Conservation (phyloP, 2,888 invertebrate genomes). For the Megaustenia siamemsis region DNA sequence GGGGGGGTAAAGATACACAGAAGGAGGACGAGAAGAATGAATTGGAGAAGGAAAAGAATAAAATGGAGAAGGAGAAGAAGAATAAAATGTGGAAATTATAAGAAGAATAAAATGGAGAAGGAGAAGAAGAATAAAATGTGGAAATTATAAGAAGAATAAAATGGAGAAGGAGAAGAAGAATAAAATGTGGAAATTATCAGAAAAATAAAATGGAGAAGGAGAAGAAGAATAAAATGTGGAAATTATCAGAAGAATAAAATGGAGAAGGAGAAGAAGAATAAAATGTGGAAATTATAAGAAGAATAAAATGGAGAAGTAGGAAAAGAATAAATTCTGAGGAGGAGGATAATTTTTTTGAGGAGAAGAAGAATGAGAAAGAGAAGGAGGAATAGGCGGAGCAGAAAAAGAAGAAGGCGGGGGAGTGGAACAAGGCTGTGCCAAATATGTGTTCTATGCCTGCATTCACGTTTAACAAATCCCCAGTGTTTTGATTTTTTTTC, state of each 20-base stretch:
- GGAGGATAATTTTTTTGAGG: too few relatives aligned
- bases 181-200: neutral
- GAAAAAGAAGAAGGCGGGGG: too few relatives aligned
- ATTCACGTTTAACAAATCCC: too few relatives aligned
- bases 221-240: neutral
- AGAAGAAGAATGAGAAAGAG: neutral
- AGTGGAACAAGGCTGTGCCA: too few relatives aligned
- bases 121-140: neutral
- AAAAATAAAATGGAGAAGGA: neutral
- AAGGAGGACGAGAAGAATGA: neutral
- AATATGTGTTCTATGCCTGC: too few relatives aligned
- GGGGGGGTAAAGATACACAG: neutral
- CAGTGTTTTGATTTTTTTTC: too few relatives aligned
- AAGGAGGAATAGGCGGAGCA: neutral
- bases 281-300: neutral
- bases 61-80: neutral
- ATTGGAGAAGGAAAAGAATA: neutral
- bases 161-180: neutral
- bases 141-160: slow-evolving; percentile 24
- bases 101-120: neutral
- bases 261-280: neutral
- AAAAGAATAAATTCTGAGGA: neutral
- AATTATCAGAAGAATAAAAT: neutral
- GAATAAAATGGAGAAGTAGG: neutral
- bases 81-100: too few relatives aligned